phyloP scores from a whole-genome alignment of 2,113 vertebrate genomes.

The Shinisaurus crocodilurus region DNA sequence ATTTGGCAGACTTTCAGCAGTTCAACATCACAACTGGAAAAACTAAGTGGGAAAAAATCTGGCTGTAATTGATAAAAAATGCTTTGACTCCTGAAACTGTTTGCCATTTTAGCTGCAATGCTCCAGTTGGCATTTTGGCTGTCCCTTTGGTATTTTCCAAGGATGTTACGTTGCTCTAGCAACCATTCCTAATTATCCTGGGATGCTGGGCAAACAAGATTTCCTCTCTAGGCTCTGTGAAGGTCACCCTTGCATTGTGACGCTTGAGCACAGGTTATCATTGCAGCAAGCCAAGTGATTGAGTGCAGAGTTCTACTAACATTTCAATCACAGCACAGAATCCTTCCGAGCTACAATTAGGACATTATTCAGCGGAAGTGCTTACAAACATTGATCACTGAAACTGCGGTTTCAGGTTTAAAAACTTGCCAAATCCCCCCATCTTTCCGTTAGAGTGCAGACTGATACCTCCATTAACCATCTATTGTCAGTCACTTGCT shows the following conservation, averaged over 20 bases:
- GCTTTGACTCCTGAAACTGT: constrained; percentile 10
- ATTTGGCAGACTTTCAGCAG: not conserved
- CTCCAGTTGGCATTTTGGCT: constrained; percentile 62
- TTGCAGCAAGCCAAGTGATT: constrained; percentile 34
- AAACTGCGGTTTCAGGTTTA: not conserved
- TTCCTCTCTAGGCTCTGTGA: constrained; percentile 54
- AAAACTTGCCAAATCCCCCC: not conserved
- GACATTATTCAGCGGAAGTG: not conserved
- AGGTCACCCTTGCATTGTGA: constrained; percentile 60
- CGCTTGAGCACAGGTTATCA: constrained; percentile 42
- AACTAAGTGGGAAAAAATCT: constrained; percentile 28
- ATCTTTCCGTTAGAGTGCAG: not conserved
- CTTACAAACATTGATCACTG: constrained; percentile 23
- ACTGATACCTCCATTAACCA: constrained; percentile 1
- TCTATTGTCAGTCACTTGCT: not conserved
- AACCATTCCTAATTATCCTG: constrained; percentile 71
- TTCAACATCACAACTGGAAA: not conserved
- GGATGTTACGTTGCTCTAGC: constrained; percentile 71
- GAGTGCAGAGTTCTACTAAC: constrained; percentile 30
- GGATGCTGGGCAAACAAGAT: constrained; percentile 61
- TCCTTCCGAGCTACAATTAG: not conserved
- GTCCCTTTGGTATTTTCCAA: constrained; percentile 64
- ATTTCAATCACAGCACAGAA: constrained; percentile 52
- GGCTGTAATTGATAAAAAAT: constrained; percentile 50
- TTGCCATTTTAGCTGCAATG: constrained; percentile 28